Percentiles rank a stretch among this genome's conserved stretches.
Evolutionary conservation across 2,888 invertebrate species (phyloP).

Genomic region (Timema podura): DNA sequence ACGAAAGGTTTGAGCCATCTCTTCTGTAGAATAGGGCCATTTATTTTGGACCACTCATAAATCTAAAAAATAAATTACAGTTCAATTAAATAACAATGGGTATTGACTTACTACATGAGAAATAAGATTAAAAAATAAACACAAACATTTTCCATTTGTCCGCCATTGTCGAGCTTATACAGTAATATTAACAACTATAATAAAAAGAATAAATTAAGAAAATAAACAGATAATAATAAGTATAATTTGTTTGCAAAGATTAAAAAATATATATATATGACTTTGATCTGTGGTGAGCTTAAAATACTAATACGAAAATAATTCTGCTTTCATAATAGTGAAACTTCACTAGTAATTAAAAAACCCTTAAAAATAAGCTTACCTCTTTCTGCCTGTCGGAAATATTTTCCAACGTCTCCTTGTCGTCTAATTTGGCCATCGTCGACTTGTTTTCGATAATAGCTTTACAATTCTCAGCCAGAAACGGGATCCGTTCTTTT

Average conservation of each 20-base stretch:
- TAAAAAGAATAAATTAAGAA: too few species aligned
- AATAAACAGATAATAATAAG: too few species aligned
- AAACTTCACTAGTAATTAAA: neutral
- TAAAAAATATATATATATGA: too few species aligned
- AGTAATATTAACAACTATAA: too few species aligned
- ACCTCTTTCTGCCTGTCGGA: slow-evolving; percentile 15
- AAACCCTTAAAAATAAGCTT: neutral
- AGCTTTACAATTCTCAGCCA: slow-evolving; percentile 65
- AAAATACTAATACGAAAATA: too few species aligned
- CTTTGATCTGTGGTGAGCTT: too few species aligned
- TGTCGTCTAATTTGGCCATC: slow-evolving; percentile 12
- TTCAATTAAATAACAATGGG: neutral
- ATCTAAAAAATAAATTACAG: slow-evolving; percentile 10
- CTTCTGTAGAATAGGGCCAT: slow-evolving; percentile 38
- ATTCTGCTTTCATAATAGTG: neutral
- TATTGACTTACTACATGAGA: neutral
- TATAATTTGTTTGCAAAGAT: too few species aligned
- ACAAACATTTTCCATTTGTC: too few species aligned
- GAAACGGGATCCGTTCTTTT: slow-evolving; percentile 68
- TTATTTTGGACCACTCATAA: slow-evolving; percentile 19
- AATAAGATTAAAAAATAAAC: too few species aligned
- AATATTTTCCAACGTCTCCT: slow-evolving; percentile 48
- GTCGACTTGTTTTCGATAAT: slow-evolving; percentile 3
- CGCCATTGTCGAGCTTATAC: too few species aligned
- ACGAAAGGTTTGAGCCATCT: slow-evolving; percentile 55